Evolutionary conservation across 2,888 invertebrate genomes (phyloP).

Genomic region (Vesta saturnalis): DNA sequence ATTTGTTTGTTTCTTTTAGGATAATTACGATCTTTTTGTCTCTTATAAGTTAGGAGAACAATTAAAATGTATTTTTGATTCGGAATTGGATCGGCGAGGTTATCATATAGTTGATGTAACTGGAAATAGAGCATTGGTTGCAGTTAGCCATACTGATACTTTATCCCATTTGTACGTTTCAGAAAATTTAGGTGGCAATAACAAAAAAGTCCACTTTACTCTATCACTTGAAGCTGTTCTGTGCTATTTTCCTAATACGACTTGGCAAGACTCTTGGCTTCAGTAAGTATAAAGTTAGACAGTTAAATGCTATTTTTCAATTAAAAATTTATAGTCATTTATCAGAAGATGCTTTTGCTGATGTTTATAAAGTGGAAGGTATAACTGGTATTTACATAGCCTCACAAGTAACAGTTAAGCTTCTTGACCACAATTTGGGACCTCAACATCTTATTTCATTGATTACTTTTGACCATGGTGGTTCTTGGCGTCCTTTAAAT

Average conservation of each 20-base stretch:
- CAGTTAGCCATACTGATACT: conserved; percentile 80
- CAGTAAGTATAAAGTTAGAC: conserved; percentile 80
- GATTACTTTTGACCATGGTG: conserved; percentile 89
- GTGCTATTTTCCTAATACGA: conserved; percentile 84
- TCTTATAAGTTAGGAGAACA: conserved; percentile 80
- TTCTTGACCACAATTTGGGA: conserved; percentile 67
- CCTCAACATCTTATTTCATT: conserved; percentile 81
- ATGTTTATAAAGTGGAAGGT: conserved; percentile 88
- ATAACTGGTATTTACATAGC: conserved; percentile 90
- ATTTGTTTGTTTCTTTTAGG: conserved; percentile 47
- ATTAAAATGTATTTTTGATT: conserved; percentile 78
- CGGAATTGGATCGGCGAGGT: conserved; percentile 70
- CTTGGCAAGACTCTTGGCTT: conserved; percentile 84
- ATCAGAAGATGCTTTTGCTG: conserved; percentile 84
- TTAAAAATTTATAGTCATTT: conserved; percentile 69
- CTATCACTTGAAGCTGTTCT: conserved; percentile 83
- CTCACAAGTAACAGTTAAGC: conserved; percentile 74
- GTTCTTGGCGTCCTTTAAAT: conserved; percentile 79
- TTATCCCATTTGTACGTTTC: conserved; percentile 85
- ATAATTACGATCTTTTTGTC: conserved; percentile 74
- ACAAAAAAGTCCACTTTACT: conserved; percentile 73
- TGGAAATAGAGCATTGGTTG: conserved; percentile 81
- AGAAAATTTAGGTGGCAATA: conserved; percentile 67
- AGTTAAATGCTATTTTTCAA: neutral
- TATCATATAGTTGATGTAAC: conserved; percentile 88